phyloP scores from a whole-genome alignment of 1,140 invertebrate species.

The Orius laevigatus region DNA sequence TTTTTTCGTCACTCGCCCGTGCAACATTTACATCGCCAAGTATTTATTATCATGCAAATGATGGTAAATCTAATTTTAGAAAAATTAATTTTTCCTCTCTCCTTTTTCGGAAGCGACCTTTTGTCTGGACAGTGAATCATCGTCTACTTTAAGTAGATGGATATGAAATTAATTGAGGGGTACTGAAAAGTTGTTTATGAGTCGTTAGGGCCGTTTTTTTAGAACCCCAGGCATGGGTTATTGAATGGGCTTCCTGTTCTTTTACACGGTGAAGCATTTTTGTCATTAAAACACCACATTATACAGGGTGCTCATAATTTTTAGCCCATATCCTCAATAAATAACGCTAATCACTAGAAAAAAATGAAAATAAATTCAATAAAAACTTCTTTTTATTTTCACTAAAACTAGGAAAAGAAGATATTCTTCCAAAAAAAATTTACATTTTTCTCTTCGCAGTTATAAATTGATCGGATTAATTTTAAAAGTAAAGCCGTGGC shows the following conservation, averaged over 20 bases:
- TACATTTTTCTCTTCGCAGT: too few species aligned
- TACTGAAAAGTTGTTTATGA: neutral
- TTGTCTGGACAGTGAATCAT: neutral
- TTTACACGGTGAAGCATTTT: too few species aligned
- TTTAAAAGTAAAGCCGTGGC: too few species aligned
- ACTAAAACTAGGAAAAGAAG: too few species aligned
- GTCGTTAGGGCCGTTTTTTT: conserved; percentile 1
- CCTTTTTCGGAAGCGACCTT: neutral
- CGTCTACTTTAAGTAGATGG: neutral
- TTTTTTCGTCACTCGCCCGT: neutral
- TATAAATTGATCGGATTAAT: too few species aligned
- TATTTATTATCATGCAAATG: neutral
- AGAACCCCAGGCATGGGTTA: neutral
- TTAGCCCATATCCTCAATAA: too few species aligned
- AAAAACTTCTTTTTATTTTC: too few species aligned
- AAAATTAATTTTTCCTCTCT: neutral
- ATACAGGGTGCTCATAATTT: too few species aligned
- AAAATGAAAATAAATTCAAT: too few species aligned
- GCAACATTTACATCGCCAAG: neutral
- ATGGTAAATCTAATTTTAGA: neutral
- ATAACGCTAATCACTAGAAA: too few species aligned
- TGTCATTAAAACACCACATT: too few species aligned
- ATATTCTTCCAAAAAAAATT: too few species aligned
- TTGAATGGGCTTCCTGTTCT: conserved; percentile 8
- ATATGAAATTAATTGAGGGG: neutral